These are phyloP conservation scores for Merodon equestris DNA, from an alignment of 2,888 invertebrate species.

Conservation along the genomic window DNA sequence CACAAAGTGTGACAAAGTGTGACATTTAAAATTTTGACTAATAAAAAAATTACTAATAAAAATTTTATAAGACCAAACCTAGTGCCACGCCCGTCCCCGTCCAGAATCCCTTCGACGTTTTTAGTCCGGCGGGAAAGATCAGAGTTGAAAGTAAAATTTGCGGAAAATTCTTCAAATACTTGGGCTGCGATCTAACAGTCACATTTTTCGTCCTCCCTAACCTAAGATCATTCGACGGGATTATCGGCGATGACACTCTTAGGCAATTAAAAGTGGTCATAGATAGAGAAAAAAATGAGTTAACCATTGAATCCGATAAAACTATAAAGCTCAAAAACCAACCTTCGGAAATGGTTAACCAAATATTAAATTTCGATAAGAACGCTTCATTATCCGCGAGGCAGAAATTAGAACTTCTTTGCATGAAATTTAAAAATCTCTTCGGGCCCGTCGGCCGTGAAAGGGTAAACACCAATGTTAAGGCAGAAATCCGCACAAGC, in stretches of 20 bases:
- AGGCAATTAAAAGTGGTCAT: constrained; percentile 1
- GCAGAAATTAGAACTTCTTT: not conserved
- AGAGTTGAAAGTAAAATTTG: constrained; percentile 8
- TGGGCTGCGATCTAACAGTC: not conserved
- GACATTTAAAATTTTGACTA: no score
- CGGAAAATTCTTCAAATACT: constrained; percentile 18
- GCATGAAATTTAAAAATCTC: not conserved
- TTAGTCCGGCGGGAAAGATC: constrained; percentile 21
- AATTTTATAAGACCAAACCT: constrained; percentile 13
- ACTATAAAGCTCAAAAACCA: not conserved
- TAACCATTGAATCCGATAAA: not conserved
- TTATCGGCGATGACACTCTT: not conserved
- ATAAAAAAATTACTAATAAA: no score
- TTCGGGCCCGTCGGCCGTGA: constrained; percentile 9
- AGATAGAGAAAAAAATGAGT: not conserved
- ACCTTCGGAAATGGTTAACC: not conserved
- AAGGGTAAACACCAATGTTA: constrained; percentile 11
- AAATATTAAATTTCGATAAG: not conserved
- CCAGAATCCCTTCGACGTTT: constrained; percentile 1
- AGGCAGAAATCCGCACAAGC: constrained; percentile 1
- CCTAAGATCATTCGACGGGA: no score
- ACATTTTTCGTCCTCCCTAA: constrained; percentile 16
- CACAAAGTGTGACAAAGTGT: no score
- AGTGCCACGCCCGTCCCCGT: not conserved
- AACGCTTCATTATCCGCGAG: not conserved